These are phyloP conservation scores for Hormaphis cornu DNA, from an alignment of 1,140 invertebrate genomes.

Conservation along the genomic window DNA sequence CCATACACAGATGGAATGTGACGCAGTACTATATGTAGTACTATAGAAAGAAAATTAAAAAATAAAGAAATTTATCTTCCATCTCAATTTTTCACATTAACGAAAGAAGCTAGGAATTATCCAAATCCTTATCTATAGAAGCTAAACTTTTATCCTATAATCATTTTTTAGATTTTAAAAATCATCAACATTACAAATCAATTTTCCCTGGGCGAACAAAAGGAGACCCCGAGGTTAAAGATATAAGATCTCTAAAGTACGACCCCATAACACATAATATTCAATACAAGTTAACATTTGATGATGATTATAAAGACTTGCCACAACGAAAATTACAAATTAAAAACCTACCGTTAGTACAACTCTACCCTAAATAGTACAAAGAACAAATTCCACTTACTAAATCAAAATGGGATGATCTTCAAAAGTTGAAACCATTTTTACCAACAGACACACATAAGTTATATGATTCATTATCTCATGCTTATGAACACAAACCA, in stretches of 20 bases:
- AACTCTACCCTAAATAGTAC: conserved; percentile 6
- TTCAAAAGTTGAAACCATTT: conserved; percentile 28
- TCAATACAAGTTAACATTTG: neutral
- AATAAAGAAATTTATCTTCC: conserved; percentile 37
- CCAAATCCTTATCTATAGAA: neutral
- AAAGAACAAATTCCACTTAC: conserved; percentile 1
- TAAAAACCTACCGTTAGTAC: neutral
- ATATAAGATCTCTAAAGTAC: conserved; percentile 4
- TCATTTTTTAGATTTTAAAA: neutral
- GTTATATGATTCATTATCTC: conserved; percentile 33
- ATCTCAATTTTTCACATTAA: conserved; percentile 34
- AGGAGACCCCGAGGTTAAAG: conserved; percentile 32
- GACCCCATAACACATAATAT: neutral
- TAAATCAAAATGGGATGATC: conserved; percentile 27
- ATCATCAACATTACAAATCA: conserved; percentile 11
- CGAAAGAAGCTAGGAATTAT: conserved; percentile 34
- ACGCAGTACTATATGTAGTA: conserved; percentile 36
- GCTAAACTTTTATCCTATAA: neutral
- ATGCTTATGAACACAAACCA: neutral
- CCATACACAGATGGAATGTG: conserved; percentile 42
- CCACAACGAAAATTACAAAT: neutral
- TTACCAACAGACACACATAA: conserved; percentile 26
- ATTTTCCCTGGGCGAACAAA: conserved; percentile 28
- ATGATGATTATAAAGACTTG: neutral
- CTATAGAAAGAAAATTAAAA: conserved; percentile 38